Evolutionary conservation across 2,113 vertebrate genomes (phyloP).

Genomic region (Psammodynastes pulverulentus): DNA sequence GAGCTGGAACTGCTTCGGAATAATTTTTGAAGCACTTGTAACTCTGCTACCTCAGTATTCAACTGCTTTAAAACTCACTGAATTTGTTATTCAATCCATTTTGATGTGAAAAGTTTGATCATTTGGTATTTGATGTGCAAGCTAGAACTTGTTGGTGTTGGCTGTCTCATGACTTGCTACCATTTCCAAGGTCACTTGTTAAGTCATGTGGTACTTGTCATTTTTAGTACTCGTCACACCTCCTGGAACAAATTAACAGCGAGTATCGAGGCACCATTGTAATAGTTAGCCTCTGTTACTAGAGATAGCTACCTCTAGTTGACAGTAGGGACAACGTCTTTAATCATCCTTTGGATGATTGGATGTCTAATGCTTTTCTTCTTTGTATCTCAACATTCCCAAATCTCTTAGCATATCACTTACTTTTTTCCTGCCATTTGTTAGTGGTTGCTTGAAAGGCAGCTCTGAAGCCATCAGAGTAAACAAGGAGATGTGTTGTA

Average conservation of each 20-base stretch:
- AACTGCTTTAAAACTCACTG: neutral
- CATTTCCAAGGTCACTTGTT: neutral
- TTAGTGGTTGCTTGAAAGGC: accelerated
- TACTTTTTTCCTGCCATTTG: neutral
- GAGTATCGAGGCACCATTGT: neutral
- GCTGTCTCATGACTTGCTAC: neutral
- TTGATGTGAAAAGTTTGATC: neutral
- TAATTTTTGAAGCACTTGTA: neutral
- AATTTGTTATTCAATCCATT: neutral
- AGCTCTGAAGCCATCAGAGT: conserved; percentile 15
- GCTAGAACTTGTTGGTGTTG: neutral
- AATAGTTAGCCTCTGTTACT: neutral
- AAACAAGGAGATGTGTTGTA: neutral
- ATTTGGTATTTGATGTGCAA: neutral
- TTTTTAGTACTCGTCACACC: neutral
- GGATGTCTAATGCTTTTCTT: neutral
- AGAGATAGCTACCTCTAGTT: neutral
- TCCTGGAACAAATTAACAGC: neutral
- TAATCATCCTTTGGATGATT: neutral
- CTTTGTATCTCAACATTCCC: neutral
- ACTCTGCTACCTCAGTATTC: neutral
- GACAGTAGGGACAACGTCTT: neutral
- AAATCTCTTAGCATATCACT: neutral
- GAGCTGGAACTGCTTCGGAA: neutral
- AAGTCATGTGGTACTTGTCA: neutral